Base-by-base conservation (phyloP, 2,113 vertebrate genomes). In the Sylvilagus bachmani region DNA sequence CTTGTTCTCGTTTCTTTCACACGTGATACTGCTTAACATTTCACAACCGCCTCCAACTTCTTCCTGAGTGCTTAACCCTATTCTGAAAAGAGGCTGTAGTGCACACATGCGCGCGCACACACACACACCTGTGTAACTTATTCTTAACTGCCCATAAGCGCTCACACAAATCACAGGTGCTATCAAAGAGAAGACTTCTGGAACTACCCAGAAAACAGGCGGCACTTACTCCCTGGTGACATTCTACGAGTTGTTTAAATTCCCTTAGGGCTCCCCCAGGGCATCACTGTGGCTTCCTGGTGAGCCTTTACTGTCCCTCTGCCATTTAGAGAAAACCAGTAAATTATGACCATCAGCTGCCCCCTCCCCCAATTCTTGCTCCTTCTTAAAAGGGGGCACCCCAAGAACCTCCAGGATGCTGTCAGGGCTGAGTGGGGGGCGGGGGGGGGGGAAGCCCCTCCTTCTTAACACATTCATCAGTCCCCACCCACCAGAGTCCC, bases 381-480 rank as follows among this genome's bases (percentile, higher is more conserved):
- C 44, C 69, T 62, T 79, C 81, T 91, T 89, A n/a, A 69, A 71
- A 92, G 71, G 36, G 38, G 88, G 74, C 73, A 78, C 53, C 67
- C 55, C 83, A 89, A 79, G 66, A 93, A 94, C 86, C 83, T 92
- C 58, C 21, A 21, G 62, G 61, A 89, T 62, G 64, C 8, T 36
- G 10, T 67, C 49, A 94, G 44, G 61, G 38, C 79, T 80, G 66
- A 27, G 61, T 88, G 70, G 33, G 74, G 80, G 64, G 5, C 31
- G 51, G 87, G 51, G 69, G 87, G 51, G 69, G 62, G 27, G 38
- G 80, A 83, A 96, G 19, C 86, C 71, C 70, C 94, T 79, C 95
- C 95, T 97, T 49, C 55, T 49, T 85, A 89, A 94, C 62, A 86
- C 38, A 94, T 84, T 66, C 51, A 79, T 91, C 77, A 86, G 38